Evolutionary conservation across 1,140 invertebrate species (phyloP).

Genomic region (Drosophila oshimai): DNA sequence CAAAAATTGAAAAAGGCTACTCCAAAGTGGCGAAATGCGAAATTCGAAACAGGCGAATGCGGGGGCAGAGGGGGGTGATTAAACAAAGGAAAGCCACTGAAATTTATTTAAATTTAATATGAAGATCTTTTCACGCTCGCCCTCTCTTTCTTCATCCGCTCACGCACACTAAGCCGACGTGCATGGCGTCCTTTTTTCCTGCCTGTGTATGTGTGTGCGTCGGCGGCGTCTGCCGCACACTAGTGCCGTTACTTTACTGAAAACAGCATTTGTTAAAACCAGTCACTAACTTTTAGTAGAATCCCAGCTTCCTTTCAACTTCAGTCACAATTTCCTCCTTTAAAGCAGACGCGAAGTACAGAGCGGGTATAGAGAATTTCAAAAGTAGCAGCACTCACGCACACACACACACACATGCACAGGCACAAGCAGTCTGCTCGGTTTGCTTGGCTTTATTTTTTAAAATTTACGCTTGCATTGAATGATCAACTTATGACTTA

Average conservation of each 20-base stretch:
- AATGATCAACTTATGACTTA: conserved; percentile 23
- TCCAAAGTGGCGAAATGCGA: conserved; percentile 35
- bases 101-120: conserved; percentile 8
- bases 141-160: conserved; percentile 1
- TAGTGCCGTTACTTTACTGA: no score
- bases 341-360: conserved; percentile 49
- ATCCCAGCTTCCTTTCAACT: not conserved
- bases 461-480: conserved; percentile 25
- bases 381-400: conserved; percentile 64
- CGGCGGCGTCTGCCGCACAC: conserved; percentile 40
- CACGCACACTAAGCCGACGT: conserved; percentile 40
- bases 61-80: not conserved
- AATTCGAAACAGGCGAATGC: conserved; percentile 8
- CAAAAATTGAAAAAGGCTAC: conserved; percentile 69
- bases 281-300: conserved; percentile 5
- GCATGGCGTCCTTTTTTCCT: conserved; percentile 71
- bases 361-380: conserved; percentile 78
- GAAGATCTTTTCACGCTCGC: conserved; percentile 2
- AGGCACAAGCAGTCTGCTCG: conserved; percentile 55
- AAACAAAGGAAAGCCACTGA: not conserved
- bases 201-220: conserved; percentile 31
- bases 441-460: conserved; percentile 62
- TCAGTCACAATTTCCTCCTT: conserved; percentile 32
- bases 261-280: not conserved
- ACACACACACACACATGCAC: conserved; percentile 50